Conservation (phyloP, 2,113 vertebrate species). For the Ibidorhyncha struthersii region DNA sequence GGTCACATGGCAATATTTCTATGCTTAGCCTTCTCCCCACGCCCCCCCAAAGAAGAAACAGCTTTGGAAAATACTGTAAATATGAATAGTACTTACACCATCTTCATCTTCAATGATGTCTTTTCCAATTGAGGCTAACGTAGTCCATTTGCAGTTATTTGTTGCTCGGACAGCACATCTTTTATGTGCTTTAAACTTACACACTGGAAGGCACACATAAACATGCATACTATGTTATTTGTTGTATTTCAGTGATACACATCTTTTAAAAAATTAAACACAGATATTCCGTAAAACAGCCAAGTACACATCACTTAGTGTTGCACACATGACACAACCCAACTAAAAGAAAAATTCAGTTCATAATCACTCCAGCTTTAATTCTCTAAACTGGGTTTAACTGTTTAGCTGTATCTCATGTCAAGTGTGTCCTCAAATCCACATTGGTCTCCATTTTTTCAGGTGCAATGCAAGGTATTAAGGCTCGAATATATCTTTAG, state of each 20-base stretch:
- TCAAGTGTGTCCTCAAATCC: neutral
- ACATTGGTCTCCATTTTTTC: rapidly evolving
- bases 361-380: neutral
- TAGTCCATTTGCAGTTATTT: slow-evolving; percentile 99
- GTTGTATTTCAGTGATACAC: neutral
- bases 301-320: neutral
- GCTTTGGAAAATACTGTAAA: neutral
- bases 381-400: neutral
- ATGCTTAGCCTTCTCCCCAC: neutral
- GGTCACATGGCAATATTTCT: neutral
- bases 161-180: slow-evolving; percentile 95
- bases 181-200: slow-evolving; percentile 99
- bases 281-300: neutral
- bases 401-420: neutral
- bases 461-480: neutral
- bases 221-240: neutral
- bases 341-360: neutral
- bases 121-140: slow-evolving; percentile 93
- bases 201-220: slow-evolving; percentile 80
- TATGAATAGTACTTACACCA: slow-evolving; percentile 80
- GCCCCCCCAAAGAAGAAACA: neutral
- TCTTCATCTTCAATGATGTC: slow-evolving; percentile 98
- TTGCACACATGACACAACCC: neutral
- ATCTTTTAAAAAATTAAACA: neutral
- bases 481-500: neutral